These are phyloP conservation scores for Pandemis corylana DNA, from an alignment of 2,888 invertebrate genomes.

Conservation along the genomic window DNA sequence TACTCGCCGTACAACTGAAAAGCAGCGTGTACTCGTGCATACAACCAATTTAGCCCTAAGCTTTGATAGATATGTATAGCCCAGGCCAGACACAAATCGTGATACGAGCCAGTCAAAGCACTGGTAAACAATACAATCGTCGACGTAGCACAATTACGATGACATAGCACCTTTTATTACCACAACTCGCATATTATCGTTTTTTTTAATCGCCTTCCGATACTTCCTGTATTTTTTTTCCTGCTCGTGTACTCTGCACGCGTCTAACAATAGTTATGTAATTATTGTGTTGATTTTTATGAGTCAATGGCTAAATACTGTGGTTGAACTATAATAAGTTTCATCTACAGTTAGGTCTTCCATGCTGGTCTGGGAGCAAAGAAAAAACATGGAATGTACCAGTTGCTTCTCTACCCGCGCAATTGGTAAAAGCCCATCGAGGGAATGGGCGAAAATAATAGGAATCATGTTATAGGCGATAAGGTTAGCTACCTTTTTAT, in stretches of 20 bases:
- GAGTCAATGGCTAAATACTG: background rate
- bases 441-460: too few species aligned
- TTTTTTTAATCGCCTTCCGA: constrained; percentile 37
- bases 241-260: constrained; percentile 12
- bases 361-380: background rate
- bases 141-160: constrained; percentile 30
- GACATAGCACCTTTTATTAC: constrained; percentile 36
- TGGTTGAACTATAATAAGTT: background rate
- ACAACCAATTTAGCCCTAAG: background rate
- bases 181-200: constrained; percentile 34
- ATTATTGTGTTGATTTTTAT: background rate
- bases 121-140: constrained; percentile 24
- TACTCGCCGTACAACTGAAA: too few species aligned
- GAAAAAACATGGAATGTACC: too few species aligned
- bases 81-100: background rate
- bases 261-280: constrained; percentile 6
- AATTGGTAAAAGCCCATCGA: too few species aligned
- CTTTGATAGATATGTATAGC: background rate
- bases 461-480: too few species aligned
- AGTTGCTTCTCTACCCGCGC: too few species aligned
- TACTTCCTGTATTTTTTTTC: constrained; percentile 38
- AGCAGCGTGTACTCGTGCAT: too few species aligned
- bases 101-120: constrained; percentile 11
- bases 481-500: too few species aligned
- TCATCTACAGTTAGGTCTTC: background rate